These are phyloP conservation scores for Spisula subtruncata DNA, from an alignment of 2,888 invertebrate genomes.

Conservation along the genomic window DNA sequence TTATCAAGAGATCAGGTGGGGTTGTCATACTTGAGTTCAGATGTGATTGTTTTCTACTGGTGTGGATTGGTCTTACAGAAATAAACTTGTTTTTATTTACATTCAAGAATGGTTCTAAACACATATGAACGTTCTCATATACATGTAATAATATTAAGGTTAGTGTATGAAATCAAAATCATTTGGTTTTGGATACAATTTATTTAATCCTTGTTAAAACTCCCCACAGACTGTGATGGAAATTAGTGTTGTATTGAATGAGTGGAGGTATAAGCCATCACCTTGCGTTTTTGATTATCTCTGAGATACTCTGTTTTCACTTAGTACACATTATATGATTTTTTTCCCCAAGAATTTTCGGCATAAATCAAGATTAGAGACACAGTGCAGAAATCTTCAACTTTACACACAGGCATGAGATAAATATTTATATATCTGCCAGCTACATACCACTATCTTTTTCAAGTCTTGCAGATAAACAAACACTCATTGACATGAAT, in stretches of 20 bases:
- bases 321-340: neutral
- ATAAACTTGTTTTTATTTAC: too few species aligned
- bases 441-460: constrained; percentile 49
- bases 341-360: constrained; percentile 22
- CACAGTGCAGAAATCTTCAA: constrained; percentile 24
- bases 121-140: too few species aligned
- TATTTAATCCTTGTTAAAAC: neutral
- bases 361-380: constrained; percentile 29
- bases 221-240: neutral
- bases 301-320: constrained; percentile 12
- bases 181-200: neutral
- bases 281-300: constrained; percentile 19
- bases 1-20: too few species aligned
- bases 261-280: neutral
- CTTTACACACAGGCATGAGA: constrained; percentile 37
- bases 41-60: too few species aligned
- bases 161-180: neutral
- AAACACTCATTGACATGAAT: constrained; percentile 52
- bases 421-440: constrained; percentile 53
- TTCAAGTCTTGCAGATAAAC: constrained; percentile 52
- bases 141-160: too few species aligned
- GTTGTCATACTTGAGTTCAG: too few species aligned
- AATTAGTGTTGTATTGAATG: neutral
- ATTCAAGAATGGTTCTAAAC: neutral
- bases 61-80: too few species aligned